A percentile compares a stretch with the other conserved stretches of the same genome.
phyloP scores from a whole-genome alignment of 2,113 vertebrate species.

The Lepus europaeus region DNA sequence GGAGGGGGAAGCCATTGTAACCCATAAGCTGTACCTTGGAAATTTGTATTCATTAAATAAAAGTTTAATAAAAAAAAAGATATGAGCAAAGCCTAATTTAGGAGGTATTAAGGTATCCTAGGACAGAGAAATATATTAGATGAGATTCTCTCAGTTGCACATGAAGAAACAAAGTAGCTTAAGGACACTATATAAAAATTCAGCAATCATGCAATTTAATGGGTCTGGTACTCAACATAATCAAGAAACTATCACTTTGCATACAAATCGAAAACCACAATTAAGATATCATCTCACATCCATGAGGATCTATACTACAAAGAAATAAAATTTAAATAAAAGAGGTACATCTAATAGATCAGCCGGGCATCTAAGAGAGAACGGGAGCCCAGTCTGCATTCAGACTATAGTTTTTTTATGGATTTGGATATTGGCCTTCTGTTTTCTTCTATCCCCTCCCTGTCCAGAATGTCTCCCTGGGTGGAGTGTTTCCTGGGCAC shows the following conservation, averaged over 20 bases:
- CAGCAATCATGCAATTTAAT: not conserved
- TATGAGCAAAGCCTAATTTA: not conserved
- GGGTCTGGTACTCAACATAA: not conserved
- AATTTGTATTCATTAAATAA: no score
- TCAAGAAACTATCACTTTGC: not conserved
- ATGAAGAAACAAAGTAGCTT: not conserved
- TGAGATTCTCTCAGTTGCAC: not conserved
- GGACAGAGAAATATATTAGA: not conserved
- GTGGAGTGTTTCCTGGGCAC: no score
- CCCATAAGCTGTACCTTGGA: no score
- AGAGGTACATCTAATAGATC: no score
- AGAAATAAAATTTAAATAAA: no score
- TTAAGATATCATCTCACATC: not conserved
- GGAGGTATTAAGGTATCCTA: not conserved
- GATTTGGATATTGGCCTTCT: no score
- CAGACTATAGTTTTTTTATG: no score
- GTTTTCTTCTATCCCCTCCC: no score
- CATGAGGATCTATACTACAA: not conserved
- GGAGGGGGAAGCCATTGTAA: no score
- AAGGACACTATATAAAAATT: constrained; percentile 6
- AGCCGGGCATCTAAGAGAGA: no score
- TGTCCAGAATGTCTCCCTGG: no score
- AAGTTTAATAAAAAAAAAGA: not conserved
- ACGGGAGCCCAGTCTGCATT: no score
- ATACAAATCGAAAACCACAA: not conserved